Conservation (phyloP, 2,113 vertebrate species). For the Eclectus roratus region DNA sequence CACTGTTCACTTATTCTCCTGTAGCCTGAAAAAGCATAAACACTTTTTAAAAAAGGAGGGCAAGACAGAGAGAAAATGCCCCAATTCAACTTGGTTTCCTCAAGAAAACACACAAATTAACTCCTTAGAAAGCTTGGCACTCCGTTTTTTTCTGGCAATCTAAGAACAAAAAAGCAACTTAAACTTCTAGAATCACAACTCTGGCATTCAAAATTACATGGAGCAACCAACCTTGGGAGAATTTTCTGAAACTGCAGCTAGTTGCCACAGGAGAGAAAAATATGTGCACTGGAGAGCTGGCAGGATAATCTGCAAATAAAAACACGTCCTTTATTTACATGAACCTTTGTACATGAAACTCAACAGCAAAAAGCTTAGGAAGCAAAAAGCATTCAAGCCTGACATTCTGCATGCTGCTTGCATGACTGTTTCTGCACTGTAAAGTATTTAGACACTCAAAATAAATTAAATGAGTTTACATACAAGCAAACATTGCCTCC, state of each 20-base stretch:
- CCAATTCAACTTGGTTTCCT: neutral
- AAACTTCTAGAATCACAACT: neutral
- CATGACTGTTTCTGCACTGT: neutral
- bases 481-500: neutral
- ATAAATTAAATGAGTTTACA: neutral
- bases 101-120: neutral
- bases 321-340: constrained; percentile 20
- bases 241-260: constrained; percentile 71
- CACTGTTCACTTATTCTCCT: neutral
- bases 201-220: neutral
- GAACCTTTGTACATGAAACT: neutral
- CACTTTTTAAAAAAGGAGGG: neutral
- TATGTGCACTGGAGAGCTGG: constrained; percentile 82
- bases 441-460: neutral
- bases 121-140: neutral
- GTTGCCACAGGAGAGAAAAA: constrained; percentile 84
- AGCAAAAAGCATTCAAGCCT: neutral
- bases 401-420: neutral
- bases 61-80: neutral
- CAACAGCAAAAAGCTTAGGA: neutral
- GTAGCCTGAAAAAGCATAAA: neutral
- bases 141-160: neutral
- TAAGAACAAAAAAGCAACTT: neutral
- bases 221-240: constrained; percentile 77
- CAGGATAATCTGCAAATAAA: constrained; percentile 76